Base-by-base conservation (phyloP, 2,888 invertebrate species). In the Himalopsyche anomala region DNA sequence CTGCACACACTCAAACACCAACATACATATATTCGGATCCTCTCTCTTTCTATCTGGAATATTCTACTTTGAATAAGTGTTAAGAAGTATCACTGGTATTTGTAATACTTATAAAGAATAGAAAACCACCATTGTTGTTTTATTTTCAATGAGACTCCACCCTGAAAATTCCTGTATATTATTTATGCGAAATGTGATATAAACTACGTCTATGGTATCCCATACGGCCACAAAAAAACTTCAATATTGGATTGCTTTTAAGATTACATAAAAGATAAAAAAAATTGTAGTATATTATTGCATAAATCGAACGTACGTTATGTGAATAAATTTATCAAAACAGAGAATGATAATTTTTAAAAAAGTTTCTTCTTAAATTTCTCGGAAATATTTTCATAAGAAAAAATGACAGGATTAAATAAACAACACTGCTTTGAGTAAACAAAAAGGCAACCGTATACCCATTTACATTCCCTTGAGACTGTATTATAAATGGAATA, bases 401-500 rank as follows among this genome's bases (percentile, higher is more conserved):
- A 74, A 74, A 69, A 38, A 36, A 74, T 74, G 74, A 74, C 36
- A 74, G 11, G 74, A 36, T 74, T 74, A 74, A 74, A 74, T 74
- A 74, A 74, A 74, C 19, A 74, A 74, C 19, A 74, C 9, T 11
- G 74, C 74, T 74, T 74, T 74, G 74, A 36, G 74, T 12, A 74
- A 74, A 28, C 19, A 74, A 74, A 74, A 36, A 36, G 19, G 19
- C 5, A 74, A 38, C 74, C 36, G 19, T 38, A 74, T 19, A 19
- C 19, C 36, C 38, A 36, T 69, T 5, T 36, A 38, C 12, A 8
- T 8, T 74, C 36, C 36, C 74, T 12, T 38, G 74, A 38, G 12
- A 74, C 6, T 62, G 62, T 62, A 62, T 9, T 19, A 28, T 19
- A 8, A 62, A 19, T 19, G 8, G 28, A 62, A 62, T 19, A 62